phyloP scores from a whole-genome alignment of 2,888 invertebrate species.

The Nymphalis polychloros region DNA sequence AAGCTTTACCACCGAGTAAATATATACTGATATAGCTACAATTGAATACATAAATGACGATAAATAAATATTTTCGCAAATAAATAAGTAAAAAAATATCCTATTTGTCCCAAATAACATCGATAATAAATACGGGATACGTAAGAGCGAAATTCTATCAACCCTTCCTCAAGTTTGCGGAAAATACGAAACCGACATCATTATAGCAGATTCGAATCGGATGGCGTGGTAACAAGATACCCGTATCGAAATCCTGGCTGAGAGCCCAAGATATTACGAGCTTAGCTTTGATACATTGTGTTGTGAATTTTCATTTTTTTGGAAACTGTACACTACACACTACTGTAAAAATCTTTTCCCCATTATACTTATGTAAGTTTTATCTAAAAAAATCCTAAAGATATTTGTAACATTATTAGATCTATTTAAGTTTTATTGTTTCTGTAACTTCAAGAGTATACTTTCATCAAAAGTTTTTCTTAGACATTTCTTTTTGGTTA shows the following conservation, averaged over 20 bases:
- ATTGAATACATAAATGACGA: not conserved
- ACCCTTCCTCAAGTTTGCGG: constrained; percentile 36
- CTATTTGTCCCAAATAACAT: constrained; percentile 14
- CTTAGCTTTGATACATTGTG: not conserved
- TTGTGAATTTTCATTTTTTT: not conserved
- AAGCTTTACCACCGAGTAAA: no score
- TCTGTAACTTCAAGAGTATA: no score
- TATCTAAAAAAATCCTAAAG: no score
- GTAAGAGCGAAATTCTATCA: constrained; percentile 32
- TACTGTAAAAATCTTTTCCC: no score
- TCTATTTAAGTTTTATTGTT: no score
- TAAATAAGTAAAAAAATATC: constrained; percentile 2
- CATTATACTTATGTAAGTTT: no score
- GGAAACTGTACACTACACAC: not conserved
- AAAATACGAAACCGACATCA: constrained; percentile 43
- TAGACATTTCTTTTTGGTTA: no score
- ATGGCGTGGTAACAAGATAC: constrained; percentile 37
- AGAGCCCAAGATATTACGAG: constrained; percentile 30
- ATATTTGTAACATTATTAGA: no score
- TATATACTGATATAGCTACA: no score
- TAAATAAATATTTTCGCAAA: not conserved
- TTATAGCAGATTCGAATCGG: constrained; percentile 41
- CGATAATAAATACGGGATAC: constrained; percentile 16
- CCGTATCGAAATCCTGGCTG: constrained; percentile 33
- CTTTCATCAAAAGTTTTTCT: no score